phyloP scores from a whole-genome alignment of 2,113 vertebrate genomes.

The Apaloderma vittatum region DNA sequence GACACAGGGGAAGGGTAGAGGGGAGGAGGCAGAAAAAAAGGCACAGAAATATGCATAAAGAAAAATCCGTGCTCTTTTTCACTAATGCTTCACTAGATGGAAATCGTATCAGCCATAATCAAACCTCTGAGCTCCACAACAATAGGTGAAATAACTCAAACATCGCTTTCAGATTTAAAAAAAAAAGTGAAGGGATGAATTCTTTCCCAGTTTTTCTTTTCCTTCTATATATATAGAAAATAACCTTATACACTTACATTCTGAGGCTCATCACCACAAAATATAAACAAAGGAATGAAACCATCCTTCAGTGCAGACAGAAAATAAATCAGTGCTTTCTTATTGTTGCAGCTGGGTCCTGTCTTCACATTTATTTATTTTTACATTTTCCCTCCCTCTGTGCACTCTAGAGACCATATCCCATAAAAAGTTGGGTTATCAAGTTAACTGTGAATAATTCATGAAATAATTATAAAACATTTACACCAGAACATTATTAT shows the following conservation, averaged over 20 bases:
- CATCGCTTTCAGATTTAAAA: slow-evolving; percentile 37
- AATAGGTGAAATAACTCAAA: slow-evolving; percentile 41
- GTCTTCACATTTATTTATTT: slow-evolving; percentile 45
- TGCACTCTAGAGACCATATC: slow-evolving; percentile 41
- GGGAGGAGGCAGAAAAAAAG: not conserved
- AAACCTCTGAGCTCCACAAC: slow-evolving; percentile 5
- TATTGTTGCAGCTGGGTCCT: slow-evolving; percentile 51
- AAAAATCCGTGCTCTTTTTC: not conserved
- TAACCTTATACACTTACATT: slow-evolving; percentile 32
- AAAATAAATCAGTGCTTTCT: slow-evolving; percentile 60
- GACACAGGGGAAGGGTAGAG: not conserved
- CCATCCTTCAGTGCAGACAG: slow-evolving; percentile 3
- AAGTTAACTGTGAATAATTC: slow-evolving; percentile 71
- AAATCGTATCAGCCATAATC: not conserved
- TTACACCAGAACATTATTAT: slow-evolving; percentile 67
- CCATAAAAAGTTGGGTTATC: slow-evolving; percentile 44
- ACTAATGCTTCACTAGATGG: not conserved
- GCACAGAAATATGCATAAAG: not conserved
- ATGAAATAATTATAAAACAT: slow-evolving; percentile 77
- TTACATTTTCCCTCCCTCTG: slow-evolving; percentile 27
- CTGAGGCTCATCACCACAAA: slow-evolving; percentile 35
- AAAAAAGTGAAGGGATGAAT: not conserved
- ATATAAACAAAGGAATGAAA: slow-evolving; percentile 55
- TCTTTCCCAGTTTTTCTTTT: slow-evolving; percentile 24
- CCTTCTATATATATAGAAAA: slow-evolving; percentile 21